phyloP scores from a whole-genome alignment of 2,113 vertebrate genomes.

The Hyperopisus bebe region DNA sequence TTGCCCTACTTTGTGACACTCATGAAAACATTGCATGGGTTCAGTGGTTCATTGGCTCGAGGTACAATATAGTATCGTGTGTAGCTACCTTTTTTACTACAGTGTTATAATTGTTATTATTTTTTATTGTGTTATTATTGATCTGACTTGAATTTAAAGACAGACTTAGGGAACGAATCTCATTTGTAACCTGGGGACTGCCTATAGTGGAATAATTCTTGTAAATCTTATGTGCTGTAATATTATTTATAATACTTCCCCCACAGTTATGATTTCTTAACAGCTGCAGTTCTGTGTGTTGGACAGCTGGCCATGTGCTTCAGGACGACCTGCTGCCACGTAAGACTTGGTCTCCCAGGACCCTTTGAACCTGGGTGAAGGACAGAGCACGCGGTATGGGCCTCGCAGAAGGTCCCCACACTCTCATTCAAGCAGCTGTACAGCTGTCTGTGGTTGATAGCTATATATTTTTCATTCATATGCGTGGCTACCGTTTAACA shows the following conservation, averaged over 20 bases:
- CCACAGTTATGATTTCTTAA: neutral
- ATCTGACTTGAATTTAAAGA: neutral
- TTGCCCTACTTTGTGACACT: neutral
- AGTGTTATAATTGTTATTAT: neutral
- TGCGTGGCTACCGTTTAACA: neutral
- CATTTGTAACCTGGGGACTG: neutral
- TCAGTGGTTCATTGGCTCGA: neutral
- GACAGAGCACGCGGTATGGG: neutral
- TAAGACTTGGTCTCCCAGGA: neutral
- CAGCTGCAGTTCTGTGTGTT: neutral
- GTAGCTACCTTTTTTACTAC: neutral
- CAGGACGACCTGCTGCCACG: neutral
- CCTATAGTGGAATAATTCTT: neutral
- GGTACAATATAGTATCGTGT: neutral
- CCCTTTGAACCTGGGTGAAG: neutral
- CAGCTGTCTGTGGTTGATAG: neutral
- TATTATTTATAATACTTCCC: neutral
- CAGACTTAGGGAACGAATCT: neutral
- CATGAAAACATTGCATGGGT: neutral
- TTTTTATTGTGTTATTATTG: neutral
- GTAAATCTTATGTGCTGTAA: neutral
- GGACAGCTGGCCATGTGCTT: neutral
- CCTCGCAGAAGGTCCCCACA: neutral
- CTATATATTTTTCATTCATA: neutral
- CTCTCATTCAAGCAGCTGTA: neutral